These are phyloP conservation scores for Aldabrachelys gigantea DNA, from an alignment of 2,113 vertebrate species.

Conservation along the genomic window DNA sequence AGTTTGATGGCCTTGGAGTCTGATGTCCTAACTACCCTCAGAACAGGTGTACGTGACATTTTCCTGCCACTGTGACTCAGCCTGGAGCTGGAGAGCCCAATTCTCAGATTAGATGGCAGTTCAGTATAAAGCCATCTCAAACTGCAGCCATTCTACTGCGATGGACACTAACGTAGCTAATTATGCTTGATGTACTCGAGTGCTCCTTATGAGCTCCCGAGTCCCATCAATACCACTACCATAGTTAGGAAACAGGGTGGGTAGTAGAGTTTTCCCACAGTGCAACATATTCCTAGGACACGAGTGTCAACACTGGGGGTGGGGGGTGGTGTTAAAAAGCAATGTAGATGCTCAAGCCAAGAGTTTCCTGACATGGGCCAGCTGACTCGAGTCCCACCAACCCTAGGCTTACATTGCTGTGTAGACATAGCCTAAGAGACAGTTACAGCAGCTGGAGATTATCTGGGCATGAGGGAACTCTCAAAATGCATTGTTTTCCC, in stretches of 20 bases:
- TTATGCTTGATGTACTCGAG: not conserved
- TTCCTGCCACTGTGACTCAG: not conserved
- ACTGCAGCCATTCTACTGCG: not conserved
- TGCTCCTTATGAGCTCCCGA: not conserved
- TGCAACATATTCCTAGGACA: not conserved
- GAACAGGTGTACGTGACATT: not conserved
- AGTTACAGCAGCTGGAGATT: not conserved
- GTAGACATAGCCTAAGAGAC: not conserved
- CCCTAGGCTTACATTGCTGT: not conserved
- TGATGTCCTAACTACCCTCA: not conserved
- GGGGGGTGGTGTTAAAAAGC: not conserved
- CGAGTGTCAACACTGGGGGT: not conserved
- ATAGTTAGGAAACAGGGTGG: not conserved
- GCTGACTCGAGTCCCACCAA: not conserved
- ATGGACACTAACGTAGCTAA: not conserved
- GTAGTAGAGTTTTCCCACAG: not conserved
- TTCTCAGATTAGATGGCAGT: not conserved
- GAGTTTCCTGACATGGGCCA: not conserved
- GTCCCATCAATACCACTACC: not conserved
- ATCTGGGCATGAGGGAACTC: not conserved
- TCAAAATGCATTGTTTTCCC: not conserved
- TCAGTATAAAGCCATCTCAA: not conserved
- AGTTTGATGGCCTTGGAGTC: not conserved
- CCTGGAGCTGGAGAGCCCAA: not conserved
- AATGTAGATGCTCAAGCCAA: not conserved